Evolutionary conservation across 2,888 invertebrate species (phyloP), one percentile per base, ranked within the genome.

Genomic region (Caenorhabditis virilis): DNA sequence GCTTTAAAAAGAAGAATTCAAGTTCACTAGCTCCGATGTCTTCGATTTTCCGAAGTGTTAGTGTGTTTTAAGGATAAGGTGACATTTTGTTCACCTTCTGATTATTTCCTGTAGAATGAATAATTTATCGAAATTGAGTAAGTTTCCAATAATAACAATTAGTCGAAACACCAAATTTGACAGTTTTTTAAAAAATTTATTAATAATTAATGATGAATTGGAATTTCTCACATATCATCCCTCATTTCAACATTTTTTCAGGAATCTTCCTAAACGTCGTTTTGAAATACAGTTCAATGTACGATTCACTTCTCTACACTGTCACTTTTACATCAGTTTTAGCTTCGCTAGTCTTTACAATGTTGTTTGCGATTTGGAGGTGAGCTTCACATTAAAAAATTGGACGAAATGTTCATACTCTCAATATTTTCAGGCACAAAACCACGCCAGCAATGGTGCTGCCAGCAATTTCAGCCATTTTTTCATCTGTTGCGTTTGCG

Each of bases 231-330:
- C n/a, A n/a, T n/a, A n/a, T n/a, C n/a, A n/a, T n/a, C n/a, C n/a
- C n/a, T n/a, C n/a, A n/a, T n/a, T n/a, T n/a, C n/a, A 23, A 46
- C 22, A 46, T 35, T n/a, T 35, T 50, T 56, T 6, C 55, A 68
- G 72, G 71, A 20, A 58, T 76, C 16, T 72, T 76, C 41, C 50
- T 74, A 33, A 68, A 68, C 18, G 58, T 76, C 6, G 58, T 76
- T 9, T 58, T 74, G 41, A 76, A 76, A 43, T 76, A 74, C 62
- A 69, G 69, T 30, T 72, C 76, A 9, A 76, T 76, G 76, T 76
- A 70, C 46, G 76, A 76, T 36, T 49, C 66, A 27, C 52, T 56
- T 30, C 65, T 74, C 33, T 76, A 65, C 43, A 35, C 47, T 6
- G 39, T 66, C 35, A 62, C 65, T 3, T 72, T 68, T 52, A 55